A percentile compares a stretch with the other conserved stretches of the same genome.
Evolutionary conservation across 2,113 vertebrate species (phyloP).

Genomic region (Rattus rattus): DNA sequence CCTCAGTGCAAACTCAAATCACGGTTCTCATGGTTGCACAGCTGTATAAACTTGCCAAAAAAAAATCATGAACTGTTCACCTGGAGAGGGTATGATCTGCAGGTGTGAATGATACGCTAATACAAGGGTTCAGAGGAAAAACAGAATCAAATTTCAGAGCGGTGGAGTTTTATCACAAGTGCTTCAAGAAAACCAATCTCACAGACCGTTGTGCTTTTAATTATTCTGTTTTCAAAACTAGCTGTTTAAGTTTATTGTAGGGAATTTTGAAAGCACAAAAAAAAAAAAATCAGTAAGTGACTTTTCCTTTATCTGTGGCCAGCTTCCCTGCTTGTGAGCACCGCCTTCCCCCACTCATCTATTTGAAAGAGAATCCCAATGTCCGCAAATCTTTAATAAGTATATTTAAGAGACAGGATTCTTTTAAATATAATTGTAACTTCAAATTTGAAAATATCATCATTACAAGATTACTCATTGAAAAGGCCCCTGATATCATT

Average conservation of each 20-base stretch:
- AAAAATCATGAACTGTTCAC: not conserved
- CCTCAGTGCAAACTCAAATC: constrained; percentile 22
- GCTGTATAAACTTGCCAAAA: not conserved
- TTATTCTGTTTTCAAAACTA: not conserved
- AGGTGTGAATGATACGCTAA: not conserved
- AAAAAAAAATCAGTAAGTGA: not conserved
- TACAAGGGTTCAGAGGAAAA: not conserved
- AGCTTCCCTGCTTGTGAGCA: not conserved
- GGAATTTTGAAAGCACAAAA: not conserved
- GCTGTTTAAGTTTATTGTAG: not conserved
- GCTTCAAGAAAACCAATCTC: not conserved
- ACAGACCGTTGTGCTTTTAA: constrained; percentile 32
- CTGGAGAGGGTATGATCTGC: not conserved
- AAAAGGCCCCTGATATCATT: not conserved
- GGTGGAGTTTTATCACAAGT: not conserved
- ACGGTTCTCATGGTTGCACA: not conserved
- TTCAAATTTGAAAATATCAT: constrained; percentile 36
- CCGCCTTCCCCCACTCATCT: not conserved
- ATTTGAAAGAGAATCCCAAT: not conserved
- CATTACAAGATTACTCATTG: not conserved
- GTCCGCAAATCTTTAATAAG: not conserved
- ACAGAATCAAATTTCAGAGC: not conserved
- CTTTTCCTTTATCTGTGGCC: not conserved
- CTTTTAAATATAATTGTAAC: not conserved
- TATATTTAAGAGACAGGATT: not conserved